Conservation (phyloP, 2,888 invertebrate genomes). For the Cantharis rustica region DNA sequence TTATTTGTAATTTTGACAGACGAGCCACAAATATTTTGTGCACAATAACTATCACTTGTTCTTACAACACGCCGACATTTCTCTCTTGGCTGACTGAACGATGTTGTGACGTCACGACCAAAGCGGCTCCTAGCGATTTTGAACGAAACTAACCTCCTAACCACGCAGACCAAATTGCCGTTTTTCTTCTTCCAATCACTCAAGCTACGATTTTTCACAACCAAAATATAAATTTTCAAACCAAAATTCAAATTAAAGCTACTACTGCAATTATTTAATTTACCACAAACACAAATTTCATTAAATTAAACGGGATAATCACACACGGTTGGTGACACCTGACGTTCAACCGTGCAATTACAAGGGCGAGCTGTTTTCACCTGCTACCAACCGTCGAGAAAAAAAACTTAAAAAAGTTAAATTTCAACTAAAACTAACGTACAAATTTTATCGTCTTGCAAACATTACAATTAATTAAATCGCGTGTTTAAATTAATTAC, state of each 20-base stretch:
- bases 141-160: slow-evolving; percentile 7
- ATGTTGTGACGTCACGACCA: slow-evolving; percentile 48
- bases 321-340: neutral
- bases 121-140: slow-evolving; percentile 29
- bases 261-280: neutral
- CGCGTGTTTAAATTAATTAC: neutral
- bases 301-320: neutral
- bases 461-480: neutral
- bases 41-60: slow-evolving; percentile 57
- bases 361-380: neutral
- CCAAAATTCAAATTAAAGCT: neutral
- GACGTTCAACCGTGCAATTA: neutral
- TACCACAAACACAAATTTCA: neutral
- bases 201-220: neutral
- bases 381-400: neutral
- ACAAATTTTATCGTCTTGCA: neutral
- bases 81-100: slow-evolving; percentile 53
- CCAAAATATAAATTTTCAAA: neutral
- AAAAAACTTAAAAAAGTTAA: neutral
- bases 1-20: slow-evolving; percentile 54
- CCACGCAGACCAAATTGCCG: neutral
- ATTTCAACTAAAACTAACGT: neutral
- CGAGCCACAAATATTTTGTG: slow-evolving; percentile 53
- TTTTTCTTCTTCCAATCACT: neutral
- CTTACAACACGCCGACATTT: slow-evolving; percentile 65